Base-by-base conservation (phyloP, 1,140 invertebrate species). In the Eupeodes corollae region DNA sequence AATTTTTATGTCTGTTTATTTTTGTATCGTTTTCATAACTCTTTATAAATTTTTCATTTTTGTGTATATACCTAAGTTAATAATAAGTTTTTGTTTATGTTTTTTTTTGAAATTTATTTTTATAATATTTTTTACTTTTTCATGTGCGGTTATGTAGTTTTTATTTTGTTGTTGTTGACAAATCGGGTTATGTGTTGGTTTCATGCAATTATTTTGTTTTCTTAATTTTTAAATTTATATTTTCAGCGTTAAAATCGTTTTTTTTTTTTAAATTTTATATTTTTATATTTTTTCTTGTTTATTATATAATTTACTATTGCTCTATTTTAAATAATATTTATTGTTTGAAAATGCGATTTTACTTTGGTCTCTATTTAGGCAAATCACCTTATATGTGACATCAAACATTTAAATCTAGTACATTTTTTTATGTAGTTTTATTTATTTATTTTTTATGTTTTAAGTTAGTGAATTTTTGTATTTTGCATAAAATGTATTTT, bases 211-310 rank as follows among this genome's bases (percentile, higher is more conserved):
- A 15, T 46, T 18, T 30, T 26, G 21, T 26, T n/a, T n/a, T 46
- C 34, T 46, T 33, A 37, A 21, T 46, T 33, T 33, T 14, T 14
- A 38, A 21, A 6, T 38, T n/a, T 38, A 35, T 38, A 37, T 46
- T 8, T 16, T 46, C 31, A 31, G 16, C 18, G 14, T 37, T 40
- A 11, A 35, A 21, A 38, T 38, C 21, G 31, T 39, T 46, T 37
- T 37, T 38, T 37, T 46, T 46, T 46, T 26, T 37, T 30, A n/a
- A 19, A 39, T 38, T 26, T 46, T 38, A 39, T 21, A 19, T 46
- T 38, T 26, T 46, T 38, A 39, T n/a, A 10, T 46, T 26, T 14
- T 38, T 34, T 46, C 14, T 21, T 39, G 38, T 26, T 46, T 39
- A 39, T 13, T 31, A 31, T n/a, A 26, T 39, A 30, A 46, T 2